Conservation (phyloP, 2,113 vertebrate genomes). For the Colaptes auratus region DNA sequence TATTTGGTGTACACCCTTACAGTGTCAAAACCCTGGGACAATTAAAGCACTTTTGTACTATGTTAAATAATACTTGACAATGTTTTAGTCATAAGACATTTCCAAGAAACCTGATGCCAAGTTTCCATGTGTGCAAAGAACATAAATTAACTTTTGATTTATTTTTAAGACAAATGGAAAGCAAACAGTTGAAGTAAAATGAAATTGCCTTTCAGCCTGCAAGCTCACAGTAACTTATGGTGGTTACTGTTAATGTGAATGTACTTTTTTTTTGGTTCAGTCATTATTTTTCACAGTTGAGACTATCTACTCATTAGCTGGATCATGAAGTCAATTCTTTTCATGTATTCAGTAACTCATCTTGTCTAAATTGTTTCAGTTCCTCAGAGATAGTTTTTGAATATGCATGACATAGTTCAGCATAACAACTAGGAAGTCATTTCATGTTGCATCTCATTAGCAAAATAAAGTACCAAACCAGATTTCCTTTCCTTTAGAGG, state of each 20-base stretch:
- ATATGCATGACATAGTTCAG: constrained; percentile 61
- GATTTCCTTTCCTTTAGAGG: constrained; percentile 40
- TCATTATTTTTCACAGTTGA: constrained; percentile 59
- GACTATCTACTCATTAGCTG: constrained; percentile 49
- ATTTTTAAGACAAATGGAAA: constrained; percentile 9
- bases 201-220: constrained; percentile 1
- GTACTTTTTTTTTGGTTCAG: neutral
- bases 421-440: constrained; percentile 64
- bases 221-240: neutral
- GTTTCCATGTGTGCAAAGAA: neutral
- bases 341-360: constrained; percentile 58
- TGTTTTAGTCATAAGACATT: neutral
- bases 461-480: constrained; percentile 61
- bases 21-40: neutral
- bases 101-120: neutral
- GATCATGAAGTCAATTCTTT: constrained; percentile 45
- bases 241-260: neutral
- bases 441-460: constrained; percentile 59
- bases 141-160: neutral
- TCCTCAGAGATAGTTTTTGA: constrained; percentile 62
- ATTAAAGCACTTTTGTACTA: neutral
- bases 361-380: constrained; percentile 63
- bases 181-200: constrained; percentile 19
- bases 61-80: neutral
- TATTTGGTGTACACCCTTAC: neutral